Conservation (phyloP, 2,113 vertebrate genomes). For the Micromys minutus region DNA sequence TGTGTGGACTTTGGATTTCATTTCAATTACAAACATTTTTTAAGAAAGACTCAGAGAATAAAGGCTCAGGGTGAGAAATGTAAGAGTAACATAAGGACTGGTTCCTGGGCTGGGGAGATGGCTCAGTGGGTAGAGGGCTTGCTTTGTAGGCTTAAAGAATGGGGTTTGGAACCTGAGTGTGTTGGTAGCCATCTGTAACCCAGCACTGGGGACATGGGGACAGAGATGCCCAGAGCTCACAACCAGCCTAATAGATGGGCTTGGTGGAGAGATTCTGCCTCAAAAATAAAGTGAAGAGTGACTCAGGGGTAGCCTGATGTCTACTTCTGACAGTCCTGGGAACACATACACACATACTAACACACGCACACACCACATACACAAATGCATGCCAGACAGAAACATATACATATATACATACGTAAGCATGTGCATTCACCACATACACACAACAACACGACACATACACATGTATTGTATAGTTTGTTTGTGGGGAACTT, state of each 20-base stretch:
- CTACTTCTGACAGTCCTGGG: not conserved
- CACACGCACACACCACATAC: not conserved
- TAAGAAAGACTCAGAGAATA: constrained; percentile 41
- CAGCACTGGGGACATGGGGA: not conserved
- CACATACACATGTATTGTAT: not conserved
- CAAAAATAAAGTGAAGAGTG: not conserved
- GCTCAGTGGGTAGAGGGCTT: not conserved
- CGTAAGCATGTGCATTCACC: not conserved
- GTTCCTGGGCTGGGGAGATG: not conserved
- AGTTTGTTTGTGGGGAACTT: not conserved
- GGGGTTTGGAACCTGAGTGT: not conserved
- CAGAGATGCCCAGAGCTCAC: not conserved
- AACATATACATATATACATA: not conserved
- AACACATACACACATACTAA: not conserved
- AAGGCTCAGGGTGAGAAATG: constrained; percentile 3
- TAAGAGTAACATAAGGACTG: not conserved
- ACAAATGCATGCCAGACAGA: not conserved
- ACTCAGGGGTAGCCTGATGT: not conserved
- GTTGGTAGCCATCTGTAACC: not conserved
- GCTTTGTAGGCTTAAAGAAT: not conserved
- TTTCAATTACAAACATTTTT: constrained; percentile 3
- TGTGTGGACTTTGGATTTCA: not conserved
- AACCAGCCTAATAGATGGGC: not conserved
- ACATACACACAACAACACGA: not conserved
- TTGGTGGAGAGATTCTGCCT: not conserved